phyloP scores from a whole-genome alignment of 2,888 invertebrate species.

The Drosophila setosimentum region DNA sequence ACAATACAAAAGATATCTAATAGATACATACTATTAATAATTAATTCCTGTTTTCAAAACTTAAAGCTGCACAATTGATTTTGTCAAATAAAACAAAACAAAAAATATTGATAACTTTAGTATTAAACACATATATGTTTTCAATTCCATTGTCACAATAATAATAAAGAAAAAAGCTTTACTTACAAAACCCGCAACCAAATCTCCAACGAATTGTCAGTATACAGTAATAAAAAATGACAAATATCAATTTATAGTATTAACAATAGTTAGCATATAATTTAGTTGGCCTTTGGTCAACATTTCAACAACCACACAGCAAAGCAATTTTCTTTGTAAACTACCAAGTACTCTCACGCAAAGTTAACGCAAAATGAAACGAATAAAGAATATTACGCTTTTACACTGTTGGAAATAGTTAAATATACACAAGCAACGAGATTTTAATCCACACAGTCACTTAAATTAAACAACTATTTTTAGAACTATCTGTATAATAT shows the following conservation, averaged over 20 bases:
- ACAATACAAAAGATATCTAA: constrained; percentile 64
- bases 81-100: constrained; percentile 49
- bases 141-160: constrained; percentile 62
- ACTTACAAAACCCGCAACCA: constrained; percentile 49
- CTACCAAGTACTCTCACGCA: constrained; percentile 78
- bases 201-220: constrained; percentile 55
- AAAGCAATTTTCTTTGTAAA: constrained; percentile 65
- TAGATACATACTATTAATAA: constrained; percentile 58
- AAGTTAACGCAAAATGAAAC: constrained; percentile 77
- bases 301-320: constrained; percentile 45
- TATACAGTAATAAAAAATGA: constrained; percentile 34
- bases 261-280: constrained; percentile 53
- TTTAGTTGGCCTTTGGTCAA: constrained; percentile 53
- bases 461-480: constrained; percentile 54
- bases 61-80: constrained; percentile 65
- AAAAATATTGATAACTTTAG: constrained; percentile 36
- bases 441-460: constrained; percentile 24
- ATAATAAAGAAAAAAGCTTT: constrained; percentile 63
- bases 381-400: constrained; percentile 72
- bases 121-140: constrained; percentile 58
- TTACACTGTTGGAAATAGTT: constrained; percentile 60
- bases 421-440: constrained; percentile 49
- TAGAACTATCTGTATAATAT: constrained; percentile 55
- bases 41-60: constrained; percentile 67
- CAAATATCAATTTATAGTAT: constrained; percentile 33